Base-by-base conservation (phyloP, 2,888 invertebrate genomes). In the Ctena decussata region DNA sequence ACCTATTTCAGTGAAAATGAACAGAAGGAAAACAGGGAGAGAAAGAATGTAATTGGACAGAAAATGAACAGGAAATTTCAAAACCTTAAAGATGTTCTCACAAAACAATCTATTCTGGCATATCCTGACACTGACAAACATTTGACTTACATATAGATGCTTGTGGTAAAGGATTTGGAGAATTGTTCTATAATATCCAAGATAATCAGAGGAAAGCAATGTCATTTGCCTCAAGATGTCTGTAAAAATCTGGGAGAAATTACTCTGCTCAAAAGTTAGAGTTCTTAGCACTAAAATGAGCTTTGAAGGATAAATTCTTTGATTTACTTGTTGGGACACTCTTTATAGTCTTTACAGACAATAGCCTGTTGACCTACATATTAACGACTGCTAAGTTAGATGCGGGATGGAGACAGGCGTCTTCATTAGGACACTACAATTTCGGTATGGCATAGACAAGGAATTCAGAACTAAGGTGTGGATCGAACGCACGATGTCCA, bases 141-240 rank as follows among this genome's bases (percentile, higher is more conserved):
- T 90, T 88, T 80, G 84, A 86, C 37, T 49, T 89, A 0, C 82
- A 88, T 37, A 79, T 75, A 41, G 86, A 87, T 73, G 88, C 88
- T 15, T 65, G 60, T 27, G 27, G 24, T 6, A 49, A 71, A 41
- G 87, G 79, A 15, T 49, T 86, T 0, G 87, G 87, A 41, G 87
- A 89, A 0, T 84, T 90, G 0, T 60, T 89, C 0, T 89, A 86
- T 35, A 86, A 90, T 69, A 27, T 49, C 0, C 80, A 82, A 24
- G 85, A 83, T n/a, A 81, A 73, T 8, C 24, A 71, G 27, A 76
- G 80, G 44, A 37, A 76, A 30, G 82, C 82, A 0, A 82, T 86
- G 1, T 74, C 78, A 18, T 89, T 75, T 69, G 87, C 86, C 0
- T 87, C 87, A 39, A 32, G 89, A 15, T 60, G 75, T 21, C 30